phyloP scores from a whole-genome alignment of 1,140 invertebrate genomes.

The Harlomillsia oculata region DNA sequence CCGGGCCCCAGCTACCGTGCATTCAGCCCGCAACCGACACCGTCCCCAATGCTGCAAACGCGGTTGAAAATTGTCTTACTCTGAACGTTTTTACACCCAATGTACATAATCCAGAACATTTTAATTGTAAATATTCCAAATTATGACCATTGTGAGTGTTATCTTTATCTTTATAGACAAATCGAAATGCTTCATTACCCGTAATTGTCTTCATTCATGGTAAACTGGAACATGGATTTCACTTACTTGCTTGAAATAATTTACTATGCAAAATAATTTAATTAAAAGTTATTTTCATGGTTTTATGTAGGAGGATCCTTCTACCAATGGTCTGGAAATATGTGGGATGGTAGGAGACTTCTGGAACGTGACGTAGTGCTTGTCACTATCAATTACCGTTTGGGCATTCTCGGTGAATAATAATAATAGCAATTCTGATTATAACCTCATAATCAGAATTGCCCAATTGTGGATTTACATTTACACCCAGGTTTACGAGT shows the following conservation, averaged over 20 bases:
- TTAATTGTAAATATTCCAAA: background rate
- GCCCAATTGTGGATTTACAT: too few species aligned
- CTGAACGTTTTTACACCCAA: constrained; percentile 1
- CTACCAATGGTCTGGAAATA: constrained; percentile 4
- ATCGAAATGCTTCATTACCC: too few species aligned
- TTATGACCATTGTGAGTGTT: too few species aligned
- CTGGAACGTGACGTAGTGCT: constrained; percentile 12
- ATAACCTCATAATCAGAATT: too few species aligned
- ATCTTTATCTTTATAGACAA: background rate
- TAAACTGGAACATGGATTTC: too few species aligned
- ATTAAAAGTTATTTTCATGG: too few species aligned
- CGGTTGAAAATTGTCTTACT: background rate
- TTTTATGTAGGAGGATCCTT: constrained; percentile 7
- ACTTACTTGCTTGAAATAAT: too few species aligned
- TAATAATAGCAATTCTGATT: too few species aligned
- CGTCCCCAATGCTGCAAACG: background rate
- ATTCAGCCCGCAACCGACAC: too few species aligned
- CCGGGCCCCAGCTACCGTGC: background rate
- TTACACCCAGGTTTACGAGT: too few species aligned
- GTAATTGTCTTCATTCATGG: constrained; percentile 7
- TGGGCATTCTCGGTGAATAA: constrained; percentile 8
- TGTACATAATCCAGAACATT: background rate
- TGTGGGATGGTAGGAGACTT: constrained; percentile 1
- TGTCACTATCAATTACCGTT: constrained; percentile 20
- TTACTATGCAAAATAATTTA: too few species aligned